These are phyloP conservation scores for Notolepis coatsorum DNA, from an alignment of 2,797 vertebrate species.

Conservation along the genomic window DNA sequence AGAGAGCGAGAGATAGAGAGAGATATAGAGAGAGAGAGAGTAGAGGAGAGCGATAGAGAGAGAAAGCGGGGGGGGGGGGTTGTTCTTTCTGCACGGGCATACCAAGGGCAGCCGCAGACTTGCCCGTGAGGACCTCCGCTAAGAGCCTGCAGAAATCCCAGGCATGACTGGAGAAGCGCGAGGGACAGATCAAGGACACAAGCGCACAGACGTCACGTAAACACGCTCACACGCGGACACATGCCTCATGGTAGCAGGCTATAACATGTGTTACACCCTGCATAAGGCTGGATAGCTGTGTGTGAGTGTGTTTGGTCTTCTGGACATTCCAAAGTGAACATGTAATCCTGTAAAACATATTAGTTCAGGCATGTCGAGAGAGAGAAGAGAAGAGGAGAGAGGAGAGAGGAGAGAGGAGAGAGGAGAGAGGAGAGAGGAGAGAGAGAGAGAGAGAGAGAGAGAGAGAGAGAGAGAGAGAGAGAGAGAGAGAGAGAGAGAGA, in stretches of 20 bases:
- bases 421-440: neutral
- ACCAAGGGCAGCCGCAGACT: constrained; percentile 63
- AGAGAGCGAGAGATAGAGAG: neutral
- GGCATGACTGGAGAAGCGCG: constrained; percentile 62
- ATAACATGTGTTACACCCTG: neutral
- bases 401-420: constrained; percentile 19
- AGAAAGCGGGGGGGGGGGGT: neutral
- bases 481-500: constrained; percentile 30
- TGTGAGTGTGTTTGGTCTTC: constrained; percentile 21
- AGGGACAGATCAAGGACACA: constrained; percentile 61
- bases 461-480: neutral
- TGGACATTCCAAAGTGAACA: constrained; percentile 49
- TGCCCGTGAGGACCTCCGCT: constrained; percentile 63
- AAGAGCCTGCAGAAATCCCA: constrained; percentile 64
- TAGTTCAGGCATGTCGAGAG: constrained; percentile 26
- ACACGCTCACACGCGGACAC: constrained; percentile 6
- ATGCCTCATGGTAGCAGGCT: neutral
- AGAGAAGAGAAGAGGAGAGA: constrained; percentile 16
- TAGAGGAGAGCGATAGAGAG: neutral
- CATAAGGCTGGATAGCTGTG: constrained; percentile 8
- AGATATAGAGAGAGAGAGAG: neutral
- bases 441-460: neutral
- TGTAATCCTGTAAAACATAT: constrained; percentile 60
- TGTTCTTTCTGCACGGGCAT: constrained; percentile 69
- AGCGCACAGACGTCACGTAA: constrained; percentile 6